A percentile compares a stretch with the other conserved stretches of the same genome.
Evolutionary conservation across 2,888 invertebrate genomes (phyloP).

Genomic region (Caenorhabditis sinica): DNA sequence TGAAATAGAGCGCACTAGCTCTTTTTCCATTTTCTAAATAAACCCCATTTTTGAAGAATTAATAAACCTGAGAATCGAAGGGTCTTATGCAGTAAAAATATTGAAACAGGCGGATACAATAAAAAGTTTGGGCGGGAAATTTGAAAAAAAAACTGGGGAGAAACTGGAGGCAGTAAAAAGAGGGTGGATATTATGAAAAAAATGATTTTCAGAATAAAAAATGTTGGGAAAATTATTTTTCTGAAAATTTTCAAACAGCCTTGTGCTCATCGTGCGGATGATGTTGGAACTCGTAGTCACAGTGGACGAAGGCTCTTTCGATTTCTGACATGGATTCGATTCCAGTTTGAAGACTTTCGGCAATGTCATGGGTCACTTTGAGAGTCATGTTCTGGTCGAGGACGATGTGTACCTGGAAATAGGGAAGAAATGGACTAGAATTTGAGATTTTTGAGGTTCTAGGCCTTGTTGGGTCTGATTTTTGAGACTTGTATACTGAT

Average conservation of each 20-base stretch:
- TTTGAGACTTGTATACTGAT: too few relatives aligned
- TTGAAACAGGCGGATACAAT: not conserved
- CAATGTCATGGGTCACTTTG: slow-evolving; percentile 85
- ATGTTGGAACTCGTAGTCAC: slow-evolving; percentile 85
- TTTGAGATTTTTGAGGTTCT: not conserved
- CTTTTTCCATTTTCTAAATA: not conserved
- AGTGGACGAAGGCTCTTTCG: slow-evolving; percentile 86
- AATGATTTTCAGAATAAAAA: not conserved
- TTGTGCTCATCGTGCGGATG: slow-evolving; percentile 85
- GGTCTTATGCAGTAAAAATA: not conserved
- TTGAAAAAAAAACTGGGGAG: not conserved
- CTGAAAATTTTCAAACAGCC: slow-evolving; percentile 37
- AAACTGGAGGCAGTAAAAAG: not conserved
- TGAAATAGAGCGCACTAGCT: not conserved
- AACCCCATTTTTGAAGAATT: too few relatives aligned
- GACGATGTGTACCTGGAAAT: slow-evolving; percentile 84
- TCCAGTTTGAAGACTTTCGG: slow-evolving; percentile 85
- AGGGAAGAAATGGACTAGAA: too few relatives aligned
- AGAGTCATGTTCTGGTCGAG: slow-evolving; percentile 85
- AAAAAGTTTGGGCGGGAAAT: not conserved
- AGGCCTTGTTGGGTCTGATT: too few relatives aligned
- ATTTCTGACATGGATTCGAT: slow-evolving; percentile 85
- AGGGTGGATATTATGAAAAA: too few relatives aligned
- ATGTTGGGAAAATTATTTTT: too few relatives aligned
- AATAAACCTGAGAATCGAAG: too few relatives aligned